Base-by-base conservation (phyloP, 2,113 vertebrate genomes). In the Hippoglossus stenolepis region DNA sequence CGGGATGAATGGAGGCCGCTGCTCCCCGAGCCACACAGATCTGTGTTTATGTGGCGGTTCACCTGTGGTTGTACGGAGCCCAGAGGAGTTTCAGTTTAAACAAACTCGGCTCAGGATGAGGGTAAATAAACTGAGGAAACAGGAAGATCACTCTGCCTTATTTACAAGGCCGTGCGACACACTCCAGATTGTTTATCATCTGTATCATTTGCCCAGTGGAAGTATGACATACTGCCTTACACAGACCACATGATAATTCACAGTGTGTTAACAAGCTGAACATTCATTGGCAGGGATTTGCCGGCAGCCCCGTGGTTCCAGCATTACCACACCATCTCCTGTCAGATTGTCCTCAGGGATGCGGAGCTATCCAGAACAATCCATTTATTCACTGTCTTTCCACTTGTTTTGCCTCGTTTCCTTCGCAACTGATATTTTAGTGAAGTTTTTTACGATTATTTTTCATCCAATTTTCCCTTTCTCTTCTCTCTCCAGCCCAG, bases 401-500 rank as follows among this genome's bases (percentile, higher is more conserved):
- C 74, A 43, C 14, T 28, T 81, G 31, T 73, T 68, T 65, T 84
- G 76, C 65, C 60, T 75, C 13, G 2, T 40, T 79, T 54, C 49
- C 45, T 62, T 21, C 47, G 65, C 63, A 68, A 58, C 54, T 74
- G 43, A 83, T 74, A 40, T 82, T 81, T 65, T 49, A 74, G 56
- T 64, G 65, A 79, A 82, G 71, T 64, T 65, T 2, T 65, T 66
- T 59, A 26, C 57, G 60, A 75, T 62, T 63, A 35, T 47, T 45
- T 45, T 40, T 2, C 49, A 60, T 61, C 54, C 21, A 1, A 10
- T 69, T 24, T 3, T 9, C 14, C 2, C 1, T 45, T 4, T 2
- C 21, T 21, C 40, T 65, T 1, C 65, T 57, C 65, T 38, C 64
- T 80, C 28, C 87, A 99, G 98, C 90, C 98, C 98, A 3, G 97